A percentile compares a stretch with the other conserved stretches of the same genome.
Evolutionary conservation across 2,113 vertebrate species (phyloP).

Genomic region (Zapus hudsonius): DNA sequence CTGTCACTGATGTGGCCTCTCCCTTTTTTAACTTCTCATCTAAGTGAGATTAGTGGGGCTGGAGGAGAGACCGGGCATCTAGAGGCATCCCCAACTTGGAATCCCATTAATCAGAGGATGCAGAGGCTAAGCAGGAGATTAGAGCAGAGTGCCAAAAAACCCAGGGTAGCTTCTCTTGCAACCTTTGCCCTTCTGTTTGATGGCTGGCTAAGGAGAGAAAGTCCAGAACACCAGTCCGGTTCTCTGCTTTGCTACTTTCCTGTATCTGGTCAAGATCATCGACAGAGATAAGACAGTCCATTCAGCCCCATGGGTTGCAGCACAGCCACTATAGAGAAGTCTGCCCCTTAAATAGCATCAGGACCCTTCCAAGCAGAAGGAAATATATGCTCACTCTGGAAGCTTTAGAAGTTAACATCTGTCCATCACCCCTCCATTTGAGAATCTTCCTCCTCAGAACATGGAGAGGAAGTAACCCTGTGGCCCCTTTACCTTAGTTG

Average conservation of each 20-base stretch:
- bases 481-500: background rate
- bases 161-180: conserved; percentile 68
- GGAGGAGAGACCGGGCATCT: conserved; percentile 64
- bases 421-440: background rate
- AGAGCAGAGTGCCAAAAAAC: conserved; percentile 63
- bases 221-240: background rate
- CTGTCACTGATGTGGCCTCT: background rate
- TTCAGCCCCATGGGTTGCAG: background rate
- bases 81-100: conserved; percentile 75
- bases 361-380: background rate
- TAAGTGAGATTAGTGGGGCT: conserved; percentile 51
- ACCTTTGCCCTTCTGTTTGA: conserved; percentile 55
- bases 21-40: background rate
- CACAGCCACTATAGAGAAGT: background rate
- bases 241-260: conserved; percentile 38
- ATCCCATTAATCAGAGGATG: conserved; percentile 77
- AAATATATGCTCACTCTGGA: background rate
- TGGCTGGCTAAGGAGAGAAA: conserved; percentile 49
- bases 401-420: background rate
- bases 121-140: conserved; percentile 52
- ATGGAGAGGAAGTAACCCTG: background rate
- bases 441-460: background rate
- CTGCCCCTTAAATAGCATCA: background rate
- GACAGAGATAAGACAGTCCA: background rate
- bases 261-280: conserved; percentile 51